phyloP scores from a whole-genome alignment of 2,888 invertebrate species.

The Ichneumoninae sp. region DNA sequence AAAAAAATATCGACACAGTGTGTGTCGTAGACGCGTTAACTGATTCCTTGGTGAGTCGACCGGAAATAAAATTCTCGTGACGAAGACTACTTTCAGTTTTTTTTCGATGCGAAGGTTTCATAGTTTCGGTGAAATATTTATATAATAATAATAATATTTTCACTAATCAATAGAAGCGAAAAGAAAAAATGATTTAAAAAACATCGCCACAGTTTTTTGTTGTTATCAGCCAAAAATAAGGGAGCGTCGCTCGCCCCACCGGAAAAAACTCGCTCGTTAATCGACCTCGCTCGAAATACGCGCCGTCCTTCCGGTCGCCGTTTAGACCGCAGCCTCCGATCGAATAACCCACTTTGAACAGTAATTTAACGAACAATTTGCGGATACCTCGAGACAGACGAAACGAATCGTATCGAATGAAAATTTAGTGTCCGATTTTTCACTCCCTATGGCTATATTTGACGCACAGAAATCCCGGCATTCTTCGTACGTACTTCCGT shows the following conservation, averaged over 20 bases:
- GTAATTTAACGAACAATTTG: conserved; percentile 4
- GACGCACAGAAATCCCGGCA: conserved; percentile 9
- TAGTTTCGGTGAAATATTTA: no score
- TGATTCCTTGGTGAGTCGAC: conserved; percentile 48
- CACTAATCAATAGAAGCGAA: no score
- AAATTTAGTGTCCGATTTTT: conserved; percentile 18
- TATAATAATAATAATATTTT: no score
- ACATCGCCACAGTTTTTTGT: no score
- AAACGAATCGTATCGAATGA: conserved; percentile 4
- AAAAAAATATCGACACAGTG: background rate
- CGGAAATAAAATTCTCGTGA: background rate
- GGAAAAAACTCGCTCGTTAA: background rate
- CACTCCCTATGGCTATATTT: background rate
- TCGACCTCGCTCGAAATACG: background rate
- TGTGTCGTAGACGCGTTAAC: conserved; percentile 38
- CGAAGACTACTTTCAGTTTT: background rate
- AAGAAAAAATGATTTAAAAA: no score
- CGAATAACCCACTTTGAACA: conserved; percentile 2
- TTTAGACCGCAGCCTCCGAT: background rate
- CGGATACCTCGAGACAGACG: background rate
- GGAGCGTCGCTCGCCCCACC: background rate
- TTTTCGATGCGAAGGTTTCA: background rate
- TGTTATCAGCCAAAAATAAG: no score
- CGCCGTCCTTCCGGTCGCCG: background rate
- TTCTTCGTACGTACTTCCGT: conserved; percentile 6